phyloP scores from a whole-genome alignment of 2,113 vertebrate species.

The Barnardius zonarius region DNA sequence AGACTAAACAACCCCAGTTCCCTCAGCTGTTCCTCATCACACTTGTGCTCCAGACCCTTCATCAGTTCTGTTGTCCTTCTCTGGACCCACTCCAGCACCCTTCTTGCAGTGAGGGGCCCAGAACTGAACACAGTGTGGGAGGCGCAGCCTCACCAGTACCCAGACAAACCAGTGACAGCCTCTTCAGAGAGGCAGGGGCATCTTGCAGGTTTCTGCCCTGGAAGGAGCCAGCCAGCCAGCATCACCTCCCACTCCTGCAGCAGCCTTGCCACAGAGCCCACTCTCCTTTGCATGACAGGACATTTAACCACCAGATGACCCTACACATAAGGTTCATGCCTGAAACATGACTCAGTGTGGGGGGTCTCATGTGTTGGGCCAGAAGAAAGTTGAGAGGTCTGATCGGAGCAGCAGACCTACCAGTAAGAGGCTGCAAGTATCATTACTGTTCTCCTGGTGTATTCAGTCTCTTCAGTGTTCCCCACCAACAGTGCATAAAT shows the following conservation, averaged over 20 bases:
- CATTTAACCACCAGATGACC: background rate
- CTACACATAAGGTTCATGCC: background rate
- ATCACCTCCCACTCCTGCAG: fast-evolving
- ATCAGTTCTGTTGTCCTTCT: background rate
- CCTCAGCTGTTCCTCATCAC: background rate
- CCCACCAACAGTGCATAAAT: background rate
- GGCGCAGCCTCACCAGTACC: background rate
- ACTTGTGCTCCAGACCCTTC: background rate
- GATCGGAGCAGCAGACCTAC: background rate
- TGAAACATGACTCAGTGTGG: background rate
- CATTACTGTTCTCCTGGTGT: background rate
- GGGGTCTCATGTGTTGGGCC: background rate
- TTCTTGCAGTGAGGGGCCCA: background rate
- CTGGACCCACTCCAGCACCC: background rate
- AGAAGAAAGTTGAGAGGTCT: slow-evolving; percentile 12
- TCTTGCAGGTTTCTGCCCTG: background rate
- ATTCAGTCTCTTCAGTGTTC: background rate
- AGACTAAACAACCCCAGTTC: background rate
- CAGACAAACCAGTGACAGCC: background rate
- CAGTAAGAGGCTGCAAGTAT: background rate
- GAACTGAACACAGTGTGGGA: background rate
- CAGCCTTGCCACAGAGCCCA: background rate
- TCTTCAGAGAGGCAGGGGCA: background rate
- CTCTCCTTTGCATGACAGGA: background rate
- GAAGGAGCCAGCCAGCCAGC: background rate